Base-by-base conservation (phyloP, 2,113 vertebrate species). In the Pterocles burchelli region DNA sequence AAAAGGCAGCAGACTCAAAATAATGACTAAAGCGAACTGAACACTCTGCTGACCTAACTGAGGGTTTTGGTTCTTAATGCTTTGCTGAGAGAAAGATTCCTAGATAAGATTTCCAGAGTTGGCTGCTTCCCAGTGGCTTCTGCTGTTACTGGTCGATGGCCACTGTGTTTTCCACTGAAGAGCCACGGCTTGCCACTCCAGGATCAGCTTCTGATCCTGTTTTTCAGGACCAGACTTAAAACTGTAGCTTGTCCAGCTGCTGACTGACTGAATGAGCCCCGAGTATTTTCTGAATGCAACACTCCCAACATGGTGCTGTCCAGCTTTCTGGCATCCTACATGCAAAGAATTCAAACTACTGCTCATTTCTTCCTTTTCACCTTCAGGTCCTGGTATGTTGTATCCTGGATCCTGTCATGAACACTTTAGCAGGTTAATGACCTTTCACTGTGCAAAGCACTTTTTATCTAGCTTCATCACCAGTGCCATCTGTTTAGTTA, bases 1-100 rank as follows among this genome's bases (percentile, higher is more conserved):
- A 92, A 93, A 84, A 95, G 59, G 43, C 65, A 84, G 52, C 65
- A 80, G 61, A 57, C 45, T 92, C 66, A 92, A 81, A 82, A 65
- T 46, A 86, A 63, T 46, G 63, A 74, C 54, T 67, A 52, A 52
- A 85, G 41, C 49, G 85, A 91, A 74, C 21, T 13, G 74, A 89
- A 54, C 66, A 41, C 31, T 25, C 45, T 48, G 24, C 67, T 86
- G 74, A 89, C 45, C 49, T n/a, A 71, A 79, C 29, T 0, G 7
- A 51, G 28, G 48, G 48, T 63, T 94, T 94, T 74, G 17, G 6
- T 74, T 81, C 66, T n/a, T 68, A 80, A 68, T 34, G 21, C 29
- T 67, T 76, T 1, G 2, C 43, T 83, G 63, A 62, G 62, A 31
- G 36, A 62, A 88, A 41, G 61, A 41, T 31, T 55, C 28, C 34